Evolutionary conservation across 2,797 vertebrate genomes (phyloP).

Genomic region (Sebastes glaucus): DNA sequence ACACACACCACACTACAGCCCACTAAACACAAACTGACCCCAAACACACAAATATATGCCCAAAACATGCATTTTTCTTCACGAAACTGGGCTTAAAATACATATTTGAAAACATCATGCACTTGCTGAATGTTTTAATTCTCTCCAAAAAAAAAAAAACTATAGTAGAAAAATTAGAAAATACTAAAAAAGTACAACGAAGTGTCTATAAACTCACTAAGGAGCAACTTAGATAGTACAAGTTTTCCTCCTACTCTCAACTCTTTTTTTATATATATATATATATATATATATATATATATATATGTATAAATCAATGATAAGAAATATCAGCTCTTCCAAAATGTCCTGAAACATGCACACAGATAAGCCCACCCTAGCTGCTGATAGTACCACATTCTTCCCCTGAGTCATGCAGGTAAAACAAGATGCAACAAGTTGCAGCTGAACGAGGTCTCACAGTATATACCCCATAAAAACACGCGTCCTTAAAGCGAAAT

Average conservation of each 20-base stretch:
- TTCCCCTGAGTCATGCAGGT: neutral
- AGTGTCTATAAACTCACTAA: neutral
- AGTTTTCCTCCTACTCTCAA: neutral
- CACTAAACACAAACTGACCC: neutral
- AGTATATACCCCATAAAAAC: neutral
- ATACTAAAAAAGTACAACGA: neutral
- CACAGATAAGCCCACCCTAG: neutral
- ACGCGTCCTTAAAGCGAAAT: neutral
- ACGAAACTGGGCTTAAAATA: neutral
- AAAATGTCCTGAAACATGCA: neutral
- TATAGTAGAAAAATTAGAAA: neutral
- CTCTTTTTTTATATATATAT: neutral
- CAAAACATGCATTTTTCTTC: neutral
- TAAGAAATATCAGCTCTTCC: neutral
- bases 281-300: no score
- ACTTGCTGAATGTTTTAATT: neutral
- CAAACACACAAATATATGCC: neutral
- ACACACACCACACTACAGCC: slow-evolving; percentile 1
- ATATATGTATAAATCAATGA: no score
- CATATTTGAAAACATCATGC: neutral
- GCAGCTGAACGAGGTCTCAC: neutral
- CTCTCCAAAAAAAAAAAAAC: neutral
- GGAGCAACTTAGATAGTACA: neutral
- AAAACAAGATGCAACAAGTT: slow-evolving; percentile 46
- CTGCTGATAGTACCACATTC: neutral